Evolutionary conservation across 2,888 invertebrate species (phyloP).

Genomic region (Teinopalpus imperialis): DNA sequence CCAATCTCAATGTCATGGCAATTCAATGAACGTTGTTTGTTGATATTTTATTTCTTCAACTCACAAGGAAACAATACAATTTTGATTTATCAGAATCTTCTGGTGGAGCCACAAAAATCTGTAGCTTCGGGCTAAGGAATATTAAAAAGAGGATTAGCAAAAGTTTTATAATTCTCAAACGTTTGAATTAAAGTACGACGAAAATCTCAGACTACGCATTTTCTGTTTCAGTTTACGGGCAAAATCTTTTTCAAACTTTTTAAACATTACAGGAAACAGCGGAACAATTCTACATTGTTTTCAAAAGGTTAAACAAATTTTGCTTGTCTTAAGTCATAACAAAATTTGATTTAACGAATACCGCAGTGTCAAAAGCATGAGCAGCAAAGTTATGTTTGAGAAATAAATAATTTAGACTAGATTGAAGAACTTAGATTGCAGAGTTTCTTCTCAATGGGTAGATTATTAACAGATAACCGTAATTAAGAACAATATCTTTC

Average conservation of each 20-base stretch:
- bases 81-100: no score
- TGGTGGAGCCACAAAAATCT: no score
- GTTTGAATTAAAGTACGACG: constrained; percentile 19
- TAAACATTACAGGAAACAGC: constrained; percentile 33
- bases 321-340: constrained; percentile 15
- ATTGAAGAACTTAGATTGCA: no score
- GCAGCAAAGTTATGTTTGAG: not conserved
- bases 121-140: constrained; percentile 1
- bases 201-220: constrained; percentile 19
- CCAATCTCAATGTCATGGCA: no score
- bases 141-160: constrained; percentile 19
- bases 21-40: no score
- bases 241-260: constrained; percentile 15
- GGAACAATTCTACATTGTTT: constrained; percentile 50
- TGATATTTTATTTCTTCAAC: no score
- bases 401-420: constrained; percentile 5
- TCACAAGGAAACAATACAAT: no score
- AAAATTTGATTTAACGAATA: constrained; percentile 7
- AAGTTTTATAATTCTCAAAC: constrained; percentile 16
- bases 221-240: constrained; percentile 21
- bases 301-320: constrained; percentile 35
- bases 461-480: constrained; percentile 7
- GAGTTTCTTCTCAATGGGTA: constrained; percentile 6
- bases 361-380: not conserved
- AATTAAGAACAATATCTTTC: not conserved